These are phyloP conservation scores for Polyommatus icarus DNA, from an alignment of 2,888 invertebrate species.

Conservation along the genomic window DNA sequence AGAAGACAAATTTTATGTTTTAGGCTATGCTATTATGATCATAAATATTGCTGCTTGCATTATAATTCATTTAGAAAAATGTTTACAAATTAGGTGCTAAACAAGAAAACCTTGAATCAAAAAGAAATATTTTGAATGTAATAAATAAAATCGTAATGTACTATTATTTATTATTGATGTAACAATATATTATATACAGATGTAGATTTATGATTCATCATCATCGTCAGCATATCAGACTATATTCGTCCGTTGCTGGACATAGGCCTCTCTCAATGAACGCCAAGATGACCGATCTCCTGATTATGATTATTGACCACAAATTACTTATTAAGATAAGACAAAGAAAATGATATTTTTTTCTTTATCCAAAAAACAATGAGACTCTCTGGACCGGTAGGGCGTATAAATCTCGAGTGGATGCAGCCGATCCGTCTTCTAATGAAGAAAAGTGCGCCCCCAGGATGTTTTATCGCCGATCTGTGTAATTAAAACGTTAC, in stretches of 20 bases:
- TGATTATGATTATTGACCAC: not conserved
- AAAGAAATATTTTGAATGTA: not conserved
- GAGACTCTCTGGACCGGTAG: slow-evolving; percentile 57
- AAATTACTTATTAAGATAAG: not conserved
- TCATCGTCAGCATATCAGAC: too few relatives aligned
- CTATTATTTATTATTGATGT: not conserved
- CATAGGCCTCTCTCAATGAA: too few relatives aligned
- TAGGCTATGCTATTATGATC: not conserved
- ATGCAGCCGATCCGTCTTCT: slow-evolving; percentile 71
- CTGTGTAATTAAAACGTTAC: slow-evolving; percentile 81
- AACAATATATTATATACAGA: not conserved
- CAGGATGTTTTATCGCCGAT: slow-evolving; percentile 78
- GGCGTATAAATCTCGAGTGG: slow-evolving; percentile 64
- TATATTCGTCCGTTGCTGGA: too few relatives aligned
- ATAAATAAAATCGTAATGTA: not conserved
- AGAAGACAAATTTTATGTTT: not conserved
- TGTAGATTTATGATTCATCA: too few relatives aligned
- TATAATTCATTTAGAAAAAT: not conserved
- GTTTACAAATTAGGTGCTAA: not conserved
- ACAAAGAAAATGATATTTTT: not conserved
- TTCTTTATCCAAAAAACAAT: slow-evolving; percentile 34
- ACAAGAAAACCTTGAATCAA: not conserved
- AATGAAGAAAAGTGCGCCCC: slow-evolving; percentile 80
- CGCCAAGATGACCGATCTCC: not conserved
- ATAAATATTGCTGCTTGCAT: not conserved